Base-by-base conservation (phyloP, 2,888 invertebrate genomes). In the Drosophila dives region DNA sequence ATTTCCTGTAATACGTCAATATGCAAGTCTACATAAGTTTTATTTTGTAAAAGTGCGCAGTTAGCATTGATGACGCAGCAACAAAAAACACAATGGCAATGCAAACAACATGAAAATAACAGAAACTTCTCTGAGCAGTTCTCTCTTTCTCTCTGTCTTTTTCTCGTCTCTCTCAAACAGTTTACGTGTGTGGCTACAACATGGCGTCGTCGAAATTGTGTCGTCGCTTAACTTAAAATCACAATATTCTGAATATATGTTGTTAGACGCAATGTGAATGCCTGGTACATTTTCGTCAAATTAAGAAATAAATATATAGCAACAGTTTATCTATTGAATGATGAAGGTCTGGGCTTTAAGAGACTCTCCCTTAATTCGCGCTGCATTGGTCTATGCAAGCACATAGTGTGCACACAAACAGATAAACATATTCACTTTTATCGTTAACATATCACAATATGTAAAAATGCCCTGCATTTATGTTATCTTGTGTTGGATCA, bases 51-150 rank as follows among this genome's bases (percentile, higher is more conserved):
- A 85, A 90, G 75, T 85, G 85, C 85, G 85, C 85, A 85, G 85
- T 85, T 88, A 80, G 90, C 89, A 90, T 75, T 86, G 90, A 88
- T 85, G 85, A 85, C 85, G 85, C 85, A 85, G 83, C 89, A 88
- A 86, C 89, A 81, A 81, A 83, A 15, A 75, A 70, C 75, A 81
- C 85, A 85, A 85, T 82, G 82, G 67, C 79, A 85, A 74, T 65
- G 68, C 65, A 71, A 74, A 74, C 76, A 83, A 68, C 72, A 80
- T 70, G 77, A 70, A 68, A 77, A 77, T 71, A 77, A 74, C 81
- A 78, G 63, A 74, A 63, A 70, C 63, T 69, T 75, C 74, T 68
- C 81, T 69, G 60, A 45, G 23, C 15, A 45, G 45, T 23, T 63
- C 66, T 81, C 60, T 15, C 60, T 40, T 77, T 77, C 80, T 72